phyloP scores from a whole-genome alignment of 2,113 vertebrate genomes.

The Castor canadensis region DNA sequence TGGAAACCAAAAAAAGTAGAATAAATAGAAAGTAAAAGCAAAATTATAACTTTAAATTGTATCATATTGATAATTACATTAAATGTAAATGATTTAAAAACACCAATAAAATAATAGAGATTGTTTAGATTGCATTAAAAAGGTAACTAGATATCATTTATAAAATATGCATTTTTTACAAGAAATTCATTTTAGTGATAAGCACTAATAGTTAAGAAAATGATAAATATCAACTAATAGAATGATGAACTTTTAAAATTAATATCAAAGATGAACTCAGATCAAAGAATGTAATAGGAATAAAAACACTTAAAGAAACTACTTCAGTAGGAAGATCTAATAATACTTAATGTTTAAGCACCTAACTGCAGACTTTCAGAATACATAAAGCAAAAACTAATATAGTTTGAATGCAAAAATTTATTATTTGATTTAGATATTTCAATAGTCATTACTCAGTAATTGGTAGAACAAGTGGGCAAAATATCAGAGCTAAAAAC shows the following conservation, averaged over 20 bases:
- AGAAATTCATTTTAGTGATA: not conserved
- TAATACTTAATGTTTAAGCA: not conserved
- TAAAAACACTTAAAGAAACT: not conserved
- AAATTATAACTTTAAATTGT: not conserved
- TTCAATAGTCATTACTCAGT: not conserved
- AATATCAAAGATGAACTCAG: not conserved
- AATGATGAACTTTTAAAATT: not conserved
- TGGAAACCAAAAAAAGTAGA: not conserved
- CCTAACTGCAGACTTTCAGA: not conserved
- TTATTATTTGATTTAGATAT: not conserved
- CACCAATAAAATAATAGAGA: not conserved
- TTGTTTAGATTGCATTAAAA: not conserved
- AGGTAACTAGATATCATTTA: not conserved
- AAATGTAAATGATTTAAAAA: not conserved
- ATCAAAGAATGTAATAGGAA: not conserved
- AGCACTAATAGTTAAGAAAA: not conserved
- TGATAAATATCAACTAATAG: not conserved
- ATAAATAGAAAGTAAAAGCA: not conserved
- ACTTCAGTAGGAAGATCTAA: not conserved
- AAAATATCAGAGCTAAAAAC: not conserved
- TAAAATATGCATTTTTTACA: not conserved
- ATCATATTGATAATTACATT: not conserved
- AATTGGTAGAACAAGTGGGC: not conserved
- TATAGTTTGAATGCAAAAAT: not conserved
- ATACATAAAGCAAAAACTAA: not conserved